phyloP scores from a whole-genome alignment of 2,113 vertebrate species.

The Australoheros scitulus region DNA sequence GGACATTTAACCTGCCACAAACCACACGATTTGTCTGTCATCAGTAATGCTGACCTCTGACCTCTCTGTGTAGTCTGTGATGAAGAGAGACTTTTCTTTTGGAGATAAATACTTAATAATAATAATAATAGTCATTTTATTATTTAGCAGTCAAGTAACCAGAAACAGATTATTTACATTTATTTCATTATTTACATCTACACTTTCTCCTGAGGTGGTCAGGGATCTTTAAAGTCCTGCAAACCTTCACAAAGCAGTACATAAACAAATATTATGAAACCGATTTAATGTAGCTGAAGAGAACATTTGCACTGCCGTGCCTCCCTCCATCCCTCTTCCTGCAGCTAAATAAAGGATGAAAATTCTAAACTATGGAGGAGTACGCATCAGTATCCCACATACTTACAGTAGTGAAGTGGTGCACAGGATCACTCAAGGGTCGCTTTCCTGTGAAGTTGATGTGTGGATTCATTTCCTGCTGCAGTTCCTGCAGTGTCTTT shows the following conservation, averaged over 20 bases:
- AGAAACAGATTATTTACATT: neutral
- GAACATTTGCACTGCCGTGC: conserved; percentile 34
- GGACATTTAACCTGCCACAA: neutral
- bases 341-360: conserved; percentile 53
- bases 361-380: conserved; percentile 42
- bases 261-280: conserved; percentile 26
- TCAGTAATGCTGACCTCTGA: neutral
- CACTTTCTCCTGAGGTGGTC: neutral
- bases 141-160: neutral
- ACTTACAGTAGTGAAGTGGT: conserved; percentile 49
- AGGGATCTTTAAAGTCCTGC: neutral
- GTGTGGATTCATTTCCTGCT: conserved; percentile 38
- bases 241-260: neutral
- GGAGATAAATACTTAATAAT: neutral
- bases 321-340: conserved; percentile 17
- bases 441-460: conserved; percentile 22
- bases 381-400: conserved; percentile 38
- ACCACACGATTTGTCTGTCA: neutral
- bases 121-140: neutral
- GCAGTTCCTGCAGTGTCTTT: conserved; percentile 1
- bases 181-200: too few relatives aligned
- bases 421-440: conserved; percentile 27
- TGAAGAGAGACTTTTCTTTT: neutral
- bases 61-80: neutral
- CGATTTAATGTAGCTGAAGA: conserved; percentile 9